Evolutionary conservation across 2,797 vertebrate species (phyloP).

Genomic region (Simalia tracyae): DNA sequence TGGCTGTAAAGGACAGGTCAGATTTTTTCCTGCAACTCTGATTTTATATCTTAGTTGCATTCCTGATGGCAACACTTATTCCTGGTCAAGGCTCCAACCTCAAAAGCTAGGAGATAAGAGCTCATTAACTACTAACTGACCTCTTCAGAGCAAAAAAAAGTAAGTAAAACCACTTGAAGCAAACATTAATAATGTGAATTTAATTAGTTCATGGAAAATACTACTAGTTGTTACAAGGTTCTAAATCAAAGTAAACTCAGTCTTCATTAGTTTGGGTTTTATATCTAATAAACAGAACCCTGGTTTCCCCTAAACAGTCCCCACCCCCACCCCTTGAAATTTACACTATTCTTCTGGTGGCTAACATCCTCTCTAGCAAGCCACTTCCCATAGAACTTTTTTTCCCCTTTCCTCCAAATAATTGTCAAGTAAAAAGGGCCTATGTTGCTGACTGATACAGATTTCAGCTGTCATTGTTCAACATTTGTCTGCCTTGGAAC

Average conservation of each 20-base stretch:
- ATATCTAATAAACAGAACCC: not conserved
- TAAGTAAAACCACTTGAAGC: not conserved
- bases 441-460: not conserved
- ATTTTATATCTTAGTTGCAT: not conserved
- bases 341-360: not conserved
- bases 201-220: not conserved
- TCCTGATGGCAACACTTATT: not conserved
- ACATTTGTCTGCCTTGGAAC: not conserved
- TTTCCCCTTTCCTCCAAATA: not conserved
- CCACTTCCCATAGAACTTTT: not conserved
- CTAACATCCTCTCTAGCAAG: not conserved
- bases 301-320: not conserved
- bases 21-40: not conserved
- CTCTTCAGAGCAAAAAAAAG: not conserved
- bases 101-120: not conserved
- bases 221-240: not conserved
- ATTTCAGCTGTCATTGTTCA: not conserved
- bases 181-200: not conserved
- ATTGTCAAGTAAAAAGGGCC: not conserved
- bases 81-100: not conserved
- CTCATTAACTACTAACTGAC: not conserved
- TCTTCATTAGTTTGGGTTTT: not conserved
- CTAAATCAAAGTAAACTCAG: not conserved
- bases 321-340: not conserved
- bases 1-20: not conserved